Percentiles rank a stretch among this genome's conserved stretches.
phyloP scores from a whole-genome alignment of 2,797 vertebrate species.

The Taenioides sp. region DNA sequence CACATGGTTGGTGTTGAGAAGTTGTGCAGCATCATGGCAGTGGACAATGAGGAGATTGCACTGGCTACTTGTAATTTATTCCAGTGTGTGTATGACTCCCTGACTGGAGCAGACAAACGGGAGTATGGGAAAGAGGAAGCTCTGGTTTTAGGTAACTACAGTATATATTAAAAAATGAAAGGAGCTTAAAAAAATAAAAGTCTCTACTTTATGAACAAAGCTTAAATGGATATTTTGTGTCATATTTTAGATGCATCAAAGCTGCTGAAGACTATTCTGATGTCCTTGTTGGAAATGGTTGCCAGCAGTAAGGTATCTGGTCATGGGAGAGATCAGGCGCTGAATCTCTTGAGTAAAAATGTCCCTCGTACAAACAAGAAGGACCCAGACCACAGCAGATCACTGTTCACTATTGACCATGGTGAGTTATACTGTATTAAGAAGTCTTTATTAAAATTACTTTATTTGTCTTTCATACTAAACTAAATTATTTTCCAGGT shows the following conservation, averaged over 20 bases:
- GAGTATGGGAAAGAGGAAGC: conserved; percentile 91
- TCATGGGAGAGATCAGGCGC: conserved; percentile 90
- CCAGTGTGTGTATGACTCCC: conserved; percentile 88
- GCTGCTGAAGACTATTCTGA: conserved; percentile 87
- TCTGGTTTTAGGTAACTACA: conserved; percentile 84
- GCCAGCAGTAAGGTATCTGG: conserved; percentile 89
- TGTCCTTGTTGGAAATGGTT: conserved; percentile 89
- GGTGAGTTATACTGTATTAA: conserved; percentile 66
- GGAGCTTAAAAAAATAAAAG: not conserved
- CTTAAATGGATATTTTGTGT: not conserved
- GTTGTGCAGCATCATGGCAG: conserved; percentile 89
- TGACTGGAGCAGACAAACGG: conserved; percentile 85
- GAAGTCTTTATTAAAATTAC: not conserved
- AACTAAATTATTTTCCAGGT: conserved; percentile 70
- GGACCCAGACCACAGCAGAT: conserved; percentile 80
- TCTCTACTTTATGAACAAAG: not conserved
- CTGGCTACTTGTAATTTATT: conserved; percentile 89
- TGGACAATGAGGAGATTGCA: conserved; percentile 88
- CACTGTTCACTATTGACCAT: conserved; percentile 88
- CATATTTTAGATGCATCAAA: conserved; percentile 82
- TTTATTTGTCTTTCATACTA: not conserved
- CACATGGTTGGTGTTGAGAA: conserved; percentile 83
- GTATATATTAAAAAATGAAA: not conserved
- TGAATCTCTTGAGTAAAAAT: conserved; percentile 93
- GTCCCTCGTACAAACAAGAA: conserved; percentile 86